Base-by-base conservation (phyloP, 2,797 vertebrate species). In the Serranus cabrilla region DNA sequence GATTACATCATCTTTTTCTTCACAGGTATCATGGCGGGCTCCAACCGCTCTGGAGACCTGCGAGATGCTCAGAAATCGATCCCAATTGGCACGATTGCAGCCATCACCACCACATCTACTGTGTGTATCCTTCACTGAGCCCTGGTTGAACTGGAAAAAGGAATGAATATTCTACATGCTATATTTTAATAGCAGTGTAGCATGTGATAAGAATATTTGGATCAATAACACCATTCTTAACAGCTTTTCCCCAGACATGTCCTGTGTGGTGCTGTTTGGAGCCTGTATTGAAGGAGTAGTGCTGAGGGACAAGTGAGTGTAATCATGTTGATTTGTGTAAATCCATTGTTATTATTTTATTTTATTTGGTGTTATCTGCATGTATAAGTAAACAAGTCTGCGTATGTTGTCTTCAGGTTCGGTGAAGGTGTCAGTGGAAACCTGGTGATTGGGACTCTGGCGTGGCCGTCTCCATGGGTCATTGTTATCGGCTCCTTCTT, bases 401-500 rank as follows among this genome's bases (percentile, higher is more conserved):
- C 21, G 45, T 46, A 3, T 59, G 49, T 67, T 31, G 23, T 57
- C 20, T 52, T 0, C 92, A 99, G 98, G 92, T 99, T 99, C 76
- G 98, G 98, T 1, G 98, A 99, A 94, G 98, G 97, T 0, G 98
- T 99, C 62, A 96, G 92, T 0, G 98, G 98, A 57, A 99, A 99
- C 90, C 92, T 99, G 87, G 98, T 99, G 81, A 98, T 99, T n/a
- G 98, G 97, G 39, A 99, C 98, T 0, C 91, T 99, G 83, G 96
- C 98, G 0, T 99, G 98, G 98, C 98, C 98, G 0, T 98, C 97
- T 1, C 98, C 98, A 0, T 99, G 98, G 98, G 98, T 99, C 77
- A 99, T 99, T n/a, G 98, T 99, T 86, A 96, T 99, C 2, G 98
- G 98, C 17, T 99, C 98, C 34, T 98, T 99, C 92, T 99, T 99